phyloP scores from a whole-genome alignment of 2,888 invertebrate species.

The Morpho deidamia region DNA sequence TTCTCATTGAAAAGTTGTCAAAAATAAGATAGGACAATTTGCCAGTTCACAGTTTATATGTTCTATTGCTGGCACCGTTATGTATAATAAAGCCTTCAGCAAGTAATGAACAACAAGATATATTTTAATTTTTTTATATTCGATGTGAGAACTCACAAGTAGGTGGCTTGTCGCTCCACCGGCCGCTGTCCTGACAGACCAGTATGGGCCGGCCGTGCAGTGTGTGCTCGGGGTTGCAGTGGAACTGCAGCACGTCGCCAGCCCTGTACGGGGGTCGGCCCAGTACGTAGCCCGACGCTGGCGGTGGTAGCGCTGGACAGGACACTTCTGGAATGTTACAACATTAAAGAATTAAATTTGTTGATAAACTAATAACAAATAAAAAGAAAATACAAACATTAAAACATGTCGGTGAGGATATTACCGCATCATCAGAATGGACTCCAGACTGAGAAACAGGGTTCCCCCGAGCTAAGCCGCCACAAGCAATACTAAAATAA shows the following conservation, averaged over 20 bases:
- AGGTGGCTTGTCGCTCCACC: constrained; percentile 91
- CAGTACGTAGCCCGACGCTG: constrained; percentile 87
- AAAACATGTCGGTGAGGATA: no score
- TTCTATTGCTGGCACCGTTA: no score
- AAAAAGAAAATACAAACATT: background rate
- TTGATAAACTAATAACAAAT: background rate
- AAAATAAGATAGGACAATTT: no score
- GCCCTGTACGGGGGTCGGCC: constrained; percentile 88
- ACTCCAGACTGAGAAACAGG: no score
- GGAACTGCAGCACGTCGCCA: constrained; percentile 91
- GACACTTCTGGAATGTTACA: constrained; percentile 82
- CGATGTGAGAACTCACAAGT: constrained; percentile 81
- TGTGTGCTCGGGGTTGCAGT: constrained; percentile 92
- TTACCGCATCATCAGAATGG: no score
- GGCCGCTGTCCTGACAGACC: constrained; percentile 91
- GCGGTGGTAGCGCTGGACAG: constrained; percentile 85
- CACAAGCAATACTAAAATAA: no score
- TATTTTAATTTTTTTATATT: no score
- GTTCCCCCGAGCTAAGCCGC: no score
- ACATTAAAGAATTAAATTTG: background rate
- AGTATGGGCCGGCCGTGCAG: constrained; percentile 94
- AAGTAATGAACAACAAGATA: no score
- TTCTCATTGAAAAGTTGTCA: no score
- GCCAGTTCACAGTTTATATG: no score
- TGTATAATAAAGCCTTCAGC: no score